Evolutionary conservation across 2,888 invertebrate genomes (phyloP).

Genomic region (Eupithecia abbreviata): DNA sequence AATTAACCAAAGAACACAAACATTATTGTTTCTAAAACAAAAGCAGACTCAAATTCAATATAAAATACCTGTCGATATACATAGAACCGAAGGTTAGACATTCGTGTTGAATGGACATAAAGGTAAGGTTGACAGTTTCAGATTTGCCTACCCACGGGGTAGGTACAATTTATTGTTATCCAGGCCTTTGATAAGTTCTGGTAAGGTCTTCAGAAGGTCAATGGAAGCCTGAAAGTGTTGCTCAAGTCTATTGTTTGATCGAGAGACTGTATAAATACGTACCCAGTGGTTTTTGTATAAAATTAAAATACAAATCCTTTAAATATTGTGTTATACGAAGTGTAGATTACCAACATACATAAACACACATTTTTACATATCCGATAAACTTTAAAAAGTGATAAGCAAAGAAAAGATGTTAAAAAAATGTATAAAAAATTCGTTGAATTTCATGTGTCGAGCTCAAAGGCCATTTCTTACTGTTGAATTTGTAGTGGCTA

Average conservation of each 20-base stretch:
- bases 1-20: neutral
- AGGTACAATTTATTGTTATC: constrained; percentile 34
- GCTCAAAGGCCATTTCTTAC: neutral
- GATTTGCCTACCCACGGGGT: constrained; percentile 36
- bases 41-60: constrained; percentile 41
- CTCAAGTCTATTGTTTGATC: neutral
- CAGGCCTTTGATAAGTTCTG: constrained; percentile 29
- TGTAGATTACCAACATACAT: no score
- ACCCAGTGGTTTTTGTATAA: neutral
- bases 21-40: constrained; percentile 33
- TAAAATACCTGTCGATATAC: constrained; percentile 35
- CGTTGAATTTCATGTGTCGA: no score
- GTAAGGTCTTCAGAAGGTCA: constrained; percentile 31
- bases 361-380: no score
- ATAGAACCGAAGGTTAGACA: constrained; percentile 39
- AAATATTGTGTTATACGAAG: no score
- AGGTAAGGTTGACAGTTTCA: constrained; percentile 45
- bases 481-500: neutral
- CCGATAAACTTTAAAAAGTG: no score
- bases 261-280: neutral
- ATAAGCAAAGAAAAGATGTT: no score
- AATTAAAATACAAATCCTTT: no score
- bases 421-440: no score
- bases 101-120: constrained; percentile 47
- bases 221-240: constrained; percentile 19